A percentile compares a stretch with the other conserved stretches of the same genome.
Evolutionary conservation across 2,888 invertebrate species (phyloP).

Genomic region (Chrysolina haemoptera): DNA sequence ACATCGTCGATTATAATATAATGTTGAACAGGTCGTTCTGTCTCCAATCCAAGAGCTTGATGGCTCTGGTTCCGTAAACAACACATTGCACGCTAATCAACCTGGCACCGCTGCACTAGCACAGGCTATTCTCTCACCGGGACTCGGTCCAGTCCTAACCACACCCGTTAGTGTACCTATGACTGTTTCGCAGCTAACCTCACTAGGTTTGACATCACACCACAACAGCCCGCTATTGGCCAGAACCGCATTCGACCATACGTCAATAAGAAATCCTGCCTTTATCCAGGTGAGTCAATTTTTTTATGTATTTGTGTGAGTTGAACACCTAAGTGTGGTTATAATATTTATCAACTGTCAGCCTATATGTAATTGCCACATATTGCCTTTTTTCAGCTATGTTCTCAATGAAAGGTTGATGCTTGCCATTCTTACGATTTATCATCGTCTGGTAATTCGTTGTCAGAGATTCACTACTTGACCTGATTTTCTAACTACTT

Average conservation of each 20-base stretch:
- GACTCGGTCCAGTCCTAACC: conserved; percentile 70
- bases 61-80: conserved; percentile 79
- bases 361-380: no score
- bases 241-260: conserved; percentile 55
- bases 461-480: no score
- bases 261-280: conserved; percentile 53
- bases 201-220: conserved; percentile 70
- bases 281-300: conserved; percentile 55
- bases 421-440: no score
- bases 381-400: no score
- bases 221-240: conserved; percentile 70
- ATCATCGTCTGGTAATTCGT: no score
- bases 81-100: conserved; percentile 80
- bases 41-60: conserved; percentile 91
- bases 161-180: conserved; percentile 73
- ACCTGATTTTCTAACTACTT: no score
- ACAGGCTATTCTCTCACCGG: conserved; percentile 82
- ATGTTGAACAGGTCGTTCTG: conserved; percentile 76
- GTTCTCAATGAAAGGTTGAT: no score
- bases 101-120: conserved; percentile 85
- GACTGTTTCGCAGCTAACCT: conserved; percentile 76
- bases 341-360: no score
- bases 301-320: neutral
- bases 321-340: neutral
- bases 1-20: neutral